Evolutionary conservation across 2,113 vertebrate species (phyloP).

Genomic region (Microcebus ravelobensis): DNA sequence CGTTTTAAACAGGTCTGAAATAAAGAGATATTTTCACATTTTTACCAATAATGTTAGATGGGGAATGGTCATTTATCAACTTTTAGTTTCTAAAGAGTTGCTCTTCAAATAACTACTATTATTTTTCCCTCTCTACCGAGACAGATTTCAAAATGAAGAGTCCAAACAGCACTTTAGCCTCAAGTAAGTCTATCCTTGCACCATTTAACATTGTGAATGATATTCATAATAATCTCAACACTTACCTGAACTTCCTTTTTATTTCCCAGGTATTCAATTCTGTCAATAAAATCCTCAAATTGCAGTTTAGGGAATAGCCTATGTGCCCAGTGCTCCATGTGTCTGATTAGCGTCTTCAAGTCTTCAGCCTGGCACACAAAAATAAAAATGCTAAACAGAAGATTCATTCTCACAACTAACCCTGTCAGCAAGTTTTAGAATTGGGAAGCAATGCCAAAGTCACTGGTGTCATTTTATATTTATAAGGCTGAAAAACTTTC

Average conservation of each 20-base stretch:
- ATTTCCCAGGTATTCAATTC: slow-evolving; percentile 91
- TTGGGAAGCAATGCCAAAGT: slow-evolving; percentile 63
- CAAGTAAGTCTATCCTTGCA: not conserved
- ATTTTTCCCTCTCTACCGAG: not conserved
- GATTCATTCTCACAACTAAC: not conserved
- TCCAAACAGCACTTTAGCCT: slow-evolving; percentile 11
- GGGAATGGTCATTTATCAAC: not conserved
- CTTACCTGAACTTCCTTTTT: slow-evolving; percentile 98
- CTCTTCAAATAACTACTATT: slow-evolving; percentile 23
- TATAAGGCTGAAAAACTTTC: slow-evolving; percentile 15
- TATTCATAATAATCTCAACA: not conserved
- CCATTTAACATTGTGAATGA: slow-evolving; percentile 35
- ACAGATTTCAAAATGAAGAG: slow-evolving; percentile 49
- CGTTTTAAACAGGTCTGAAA: slow-evolving; percentile 95
- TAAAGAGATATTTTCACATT: slow-evolving; percentile 43
- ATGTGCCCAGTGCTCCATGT: slow-evolving; percentile 99
- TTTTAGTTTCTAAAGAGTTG: slow-evolving; percentile 35
- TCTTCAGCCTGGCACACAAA: slow-evolving; percentile 89
- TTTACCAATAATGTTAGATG: slow-evolving; percentile 43
- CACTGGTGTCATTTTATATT: slow-evolving; percentile 35
- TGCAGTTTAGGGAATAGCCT: slow-evolving; percentile 94
- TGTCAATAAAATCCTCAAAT: slow-evolving; percentile 96
- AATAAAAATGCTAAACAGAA: slow-evolving; percentile 72
- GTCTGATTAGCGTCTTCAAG: slow-evolving; percentile 90
- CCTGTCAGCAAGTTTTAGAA: slow-evolving; percentile 46